Conservation (phyloP, 2,113 vertebrate species). For the Callocephalon fimbriatum region DNA sequence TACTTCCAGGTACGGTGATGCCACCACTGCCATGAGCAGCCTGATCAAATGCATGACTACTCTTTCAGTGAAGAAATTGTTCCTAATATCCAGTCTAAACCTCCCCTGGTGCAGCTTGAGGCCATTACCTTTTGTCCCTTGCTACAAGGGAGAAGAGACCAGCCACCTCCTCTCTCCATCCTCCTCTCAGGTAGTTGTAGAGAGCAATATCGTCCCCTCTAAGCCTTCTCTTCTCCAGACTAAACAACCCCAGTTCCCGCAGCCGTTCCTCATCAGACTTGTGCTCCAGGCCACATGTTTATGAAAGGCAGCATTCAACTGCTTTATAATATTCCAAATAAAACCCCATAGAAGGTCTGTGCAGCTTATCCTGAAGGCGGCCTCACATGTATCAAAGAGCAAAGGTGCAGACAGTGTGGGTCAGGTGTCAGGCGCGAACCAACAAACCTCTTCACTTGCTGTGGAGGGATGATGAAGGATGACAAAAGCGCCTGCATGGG, state of each 20-base stretch:
- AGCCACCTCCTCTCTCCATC: background rate
- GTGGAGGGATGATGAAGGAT: background rate
- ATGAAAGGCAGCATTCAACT: background rate
- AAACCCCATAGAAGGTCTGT: background rate
- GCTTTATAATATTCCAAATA: background rate
- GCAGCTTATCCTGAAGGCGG: background rate
- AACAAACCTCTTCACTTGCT: background rate
- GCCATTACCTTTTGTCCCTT: background rate
- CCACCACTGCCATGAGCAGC: background rate
- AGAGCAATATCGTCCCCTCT: background rate
- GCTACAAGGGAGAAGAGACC: background rate
- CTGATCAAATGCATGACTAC: background rate
- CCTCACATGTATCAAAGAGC: background rate
- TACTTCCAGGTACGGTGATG: background rate
- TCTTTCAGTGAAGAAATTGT: background rate
- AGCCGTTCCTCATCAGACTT: background rate
- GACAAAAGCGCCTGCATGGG: background rate
- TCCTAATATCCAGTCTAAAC: background rate
- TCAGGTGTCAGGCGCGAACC: rapidly evolving
- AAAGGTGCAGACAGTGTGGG: background rate
- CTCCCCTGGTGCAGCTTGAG: background rate
- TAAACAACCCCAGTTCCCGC: background rate
- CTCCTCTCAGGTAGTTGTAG: background rate
- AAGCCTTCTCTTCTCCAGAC: background rate
- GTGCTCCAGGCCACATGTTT: background rate